Base-by-base conservation (phyloP, 2,113 vertebrate genomes). In the Sorex fumeus region DNA sequence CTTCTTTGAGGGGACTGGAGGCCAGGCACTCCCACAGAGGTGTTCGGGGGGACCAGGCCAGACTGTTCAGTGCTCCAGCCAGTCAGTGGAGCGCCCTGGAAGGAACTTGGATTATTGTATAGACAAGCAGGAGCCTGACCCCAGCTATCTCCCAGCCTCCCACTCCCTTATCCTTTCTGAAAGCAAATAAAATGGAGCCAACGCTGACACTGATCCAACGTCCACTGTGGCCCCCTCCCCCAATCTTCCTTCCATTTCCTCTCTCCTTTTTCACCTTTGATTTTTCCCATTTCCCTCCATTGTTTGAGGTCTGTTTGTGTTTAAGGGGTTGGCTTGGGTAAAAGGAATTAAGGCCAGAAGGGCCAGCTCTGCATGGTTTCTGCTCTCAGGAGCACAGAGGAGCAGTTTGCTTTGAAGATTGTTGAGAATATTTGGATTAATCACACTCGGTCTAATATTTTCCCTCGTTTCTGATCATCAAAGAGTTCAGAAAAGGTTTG, bases 261-360 rank as follows among this genome's bases (percentile, higher is more conserved):
- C 66, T 86, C 82, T 79, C 81, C 66, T 80, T 74, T 21, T 7
- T 93, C 43, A 76, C 64, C 64, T 96, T 96, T 89, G 75, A 83
- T 43, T 91, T 86, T 88, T 12, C 30, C 25, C 4, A 3, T 77
- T 93, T 94, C 93, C 79, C 21, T 11, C 3, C 69, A 93, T 94
- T 96, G 94, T 97, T 93, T 76, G 76, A 60, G 78, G 34, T 84
- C 90, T 84, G 34, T 93, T 93, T 96, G 82, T 95, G 93, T 95
- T 78, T 50, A 64, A 80, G 82, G 47, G 32, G 11, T 87, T 87
- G 71, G 79, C 71, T 76, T 71, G 76, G 77, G 90, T 91, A n/a
- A 77, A 2, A 70, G 67, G 69, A 92, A 70, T 34, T 18, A 18
- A 12, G 88, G 79, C 76, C 74, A 91, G 13, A 62, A 32, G 53